Evolutionary conservation across 1,140 invertebrate species (phyloP), one percentile per base, ranked within the genome.

Genomic region (Musca domestica): DNA sequence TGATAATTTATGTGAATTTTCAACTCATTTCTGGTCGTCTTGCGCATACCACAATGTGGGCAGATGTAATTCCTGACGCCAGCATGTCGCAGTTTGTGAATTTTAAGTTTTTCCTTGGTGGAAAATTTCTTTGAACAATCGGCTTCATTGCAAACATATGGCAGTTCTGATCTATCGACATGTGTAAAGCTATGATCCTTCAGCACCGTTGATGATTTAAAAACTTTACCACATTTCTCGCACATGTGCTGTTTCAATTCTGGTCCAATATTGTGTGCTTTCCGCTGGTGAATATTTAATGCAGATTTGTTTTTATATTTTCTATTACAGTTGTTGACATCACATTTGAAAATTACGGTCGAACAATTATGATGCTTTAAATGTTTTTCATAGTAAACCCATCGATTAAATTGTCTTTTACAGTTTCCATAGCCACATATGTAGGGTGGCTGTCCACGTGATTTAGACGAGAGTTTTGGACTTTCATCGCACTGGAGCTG

Each of bases 1-100:
- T 81, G 78, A 56, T 73, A 80, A 68, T 80, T 80, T 2, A 78
- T 75, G 61, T 80, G 78, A 12, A 69, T 69, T 23, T 77, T 77
- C 0, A 81, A 68, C 56, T 81, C 78, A 10, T 77, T 77, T 0
- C 71, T 69, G 0, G 78, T 80, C 1, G 78, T 80, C 65, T 80
- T 80, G 12, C 67, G 67, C 63, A 77, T 67, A 15, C 76, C 78
- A 54, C 79, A 81, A 17, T 75, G 70, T n/a, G 78, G 73, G 17
- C 79, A 81, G 46, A 67, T 71, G 14, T 71, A 81, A 67, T 81
- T 78, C 66, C 76, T 79, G 0, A 81, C 77, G 2, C 79, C 79
- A 15, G 73, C 70, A 51, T 81, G 79, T 0, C 78, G 77, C 73
- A 77, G 70, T 64, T 77, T 70, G 25, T 80, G 77, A 3, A 77